Evolutionary conservation across 2,888 invertebrate genomes (phyloP), one percentile per base, ranked within the genome.

Genomic region (Drosophila nr. perissopoda): DNA sequence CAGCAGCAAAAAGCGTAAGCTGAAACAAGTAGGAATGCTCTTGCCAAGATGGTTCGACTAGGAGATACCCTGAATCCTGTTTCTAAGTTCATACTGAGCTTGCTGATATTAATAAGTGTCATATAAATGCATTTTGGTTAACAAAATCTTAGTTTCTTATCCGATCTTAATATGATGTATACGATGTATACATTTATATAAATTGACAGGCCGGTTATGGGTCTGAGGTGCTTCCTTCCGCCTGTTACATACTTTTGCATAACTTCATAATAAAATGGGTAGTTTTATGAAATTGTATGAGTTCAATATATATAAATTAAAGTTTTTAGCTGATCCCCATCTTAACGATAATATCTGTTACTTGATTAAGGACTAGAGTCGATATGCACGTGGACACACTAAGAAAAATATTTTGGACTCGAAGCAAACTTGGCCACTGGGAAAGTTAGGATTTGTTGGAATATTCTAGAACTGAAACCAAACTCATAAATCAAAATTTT

Each of bases 301-400:
- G 38, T 18, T 8, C 8, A n/a, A 31, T 31, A 31, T 31, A 3
- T 38, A 18, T 3, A 38, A 0, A 10, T 29, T 7, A 7, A 64
- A 58, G 68, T 54, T 63, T 61, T 74, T 18, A 38, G 53, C 27
- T 62, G 53, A 56, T 51, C 11, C 13, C 33, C 77, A 40, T 52
- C 65, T 67, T 52, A 70, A 77, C 68, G 79, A 81, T 79, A 79
- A 74, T 70, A 73, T 53, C 70, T 38, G 70, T 70, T 68, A 76
- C 62, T 69, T 64, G 67, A 70, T 70, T 4, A 65, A 71, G 80
- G 72, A 74, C 63, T 56, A 52, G 72, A 31, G 16, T 36, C 36
- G 11, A 33, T 33, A 16, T 34, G 34, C 16, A 53, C 25, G 13
- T 34, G 10, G 16, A 1, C 16, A 34, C 53, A 53, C 53, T 34